Percentiles rank a stretch among this genome's conserved stretches.
These are phyloP conservation scores for Gymnocypris eckloni DNA, from an alignment of 2,797 vertebrate species.

Conservation along the genomic window DNA sequence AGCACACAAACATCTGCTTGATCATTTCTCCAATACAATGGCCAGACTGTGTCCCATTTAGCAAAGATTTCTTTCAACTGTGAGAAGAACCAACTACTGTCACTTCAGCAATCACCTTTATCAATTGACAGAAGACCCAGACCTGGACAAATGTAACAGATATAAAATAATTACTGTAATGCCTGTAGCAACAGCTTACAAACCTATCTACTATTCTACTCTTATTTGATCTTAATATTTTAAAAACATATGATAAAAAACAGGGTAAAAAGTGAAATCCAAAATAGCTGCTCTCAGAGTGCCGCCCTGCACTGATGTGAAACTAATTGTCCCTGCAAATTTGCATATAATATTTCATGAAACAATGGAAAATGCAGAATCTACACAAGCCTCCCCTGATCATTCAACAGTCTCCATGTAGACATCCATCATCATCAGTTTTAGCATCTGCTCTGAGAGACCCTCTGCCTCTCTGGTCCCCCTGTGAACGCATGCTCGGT, in stretches of 20 bases:
- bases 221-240: not conserved
- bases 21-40: conserved; percentile 39
- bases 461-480: conserved; percentile 77
- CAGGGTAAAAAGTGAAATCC: not conserved
- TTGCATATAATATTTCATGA: conserved; percentile 54
- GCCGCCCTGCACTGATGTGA: conserved; percentile 35
- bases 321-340: conserved; percentile 58
- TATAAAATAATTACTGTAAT: not conserved
- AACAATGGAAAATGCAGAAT: conserved; percentile 67
- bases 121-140: not conserved
- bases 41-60: conserved; percentile 48
- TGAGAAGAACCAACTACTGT: conserved; percentile 34
- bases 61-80: conserved; percentile 35
- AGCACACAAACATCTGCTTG: conserved; percentile 57
- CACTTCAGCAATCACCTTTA: conserved; percentile 9
- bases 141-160: not conserved
- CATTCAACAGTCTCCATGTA: conserved; percentile 81
- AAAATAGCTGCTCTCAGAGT: conserved; percentile 21
- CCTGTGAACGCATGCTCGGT: conserved; percentile 57
- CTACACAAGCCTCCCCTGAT: conserved; percentile 77
- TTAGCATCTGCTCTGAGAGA: conserved; percentile 82
- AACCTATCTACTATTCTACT: not conserved
- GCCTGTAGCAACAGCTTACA: not conserved
- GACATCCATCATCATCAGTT: conserved; percentile 85
- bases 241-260: not conserved